These are phyloP conservation scores for Oreochromis grahami DNA, from an alignment of 2,797 vertebrate genomes.

Conservation along the genomic window DNA sequence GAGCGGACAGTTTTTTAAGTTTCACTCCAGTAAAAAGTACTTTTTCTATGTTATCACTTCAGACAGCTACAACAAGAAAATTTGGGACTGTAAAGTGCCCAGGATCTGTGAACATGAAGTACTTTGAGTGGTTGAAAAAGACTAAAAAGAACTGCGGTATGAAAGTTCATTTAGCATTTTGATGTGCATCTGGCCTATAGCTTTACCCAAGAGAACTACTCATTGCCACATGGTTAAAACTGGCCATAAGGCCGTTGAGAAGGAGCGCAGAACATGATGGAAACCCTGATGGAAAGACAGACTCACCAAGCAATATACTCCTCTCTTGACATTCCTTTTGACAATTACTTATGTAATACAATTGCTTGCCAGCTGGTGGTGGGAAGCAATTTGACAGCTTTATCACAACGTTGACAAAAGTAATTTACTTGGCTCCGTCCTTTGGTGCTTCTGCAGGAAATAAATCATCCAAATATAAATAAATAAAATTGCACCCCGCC, in stretches of 20 bases:
- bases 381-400: constrained; percentile 69
- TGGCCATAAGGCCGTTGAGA: constrained; percentile 25
- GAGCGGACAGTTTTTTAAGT: not conserved
- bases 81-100: not conserved
- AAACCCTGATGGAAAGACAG: constrained; percentile 28
- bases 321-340: constrained; percentile 59
- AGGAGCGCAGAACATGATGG: constrained; percentile 1
- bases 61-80: not conserved
- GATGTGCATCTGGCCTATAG: not conserved
- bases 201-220: not conserved
- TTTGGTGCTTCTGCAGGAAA: constrained; percentile 60
- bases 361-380: constrained; percentile 68
- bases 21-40: not conserved
- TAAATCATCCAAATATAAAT: constrained; percentile 70
- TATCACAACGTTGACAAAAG: constrained; percentile 75
- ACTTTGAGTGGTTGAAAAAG: not conserved
- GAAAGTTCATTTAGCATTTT: not conserved
- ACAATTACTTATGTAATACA: constrained; percentile 71
- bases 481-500: constrained; percentile 53
- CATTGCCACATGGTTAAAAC: constrained; percentile 23
- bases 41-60: not conserved
- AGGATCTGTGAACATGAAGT: not conserved
- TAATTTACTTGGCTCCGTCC: constrained; percentile 66
- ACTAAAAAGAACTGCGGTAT: not conserved
- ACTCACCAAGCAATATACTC: constrained; percentile 36